A percentile compares a stretch with the other conserved stretches of the same genome.
These are phyloP conservation scores for Oreochromis spilurus DNA, from an alignment of 2,113 vertebrate species.

Conservation along the genomic window DNA sequence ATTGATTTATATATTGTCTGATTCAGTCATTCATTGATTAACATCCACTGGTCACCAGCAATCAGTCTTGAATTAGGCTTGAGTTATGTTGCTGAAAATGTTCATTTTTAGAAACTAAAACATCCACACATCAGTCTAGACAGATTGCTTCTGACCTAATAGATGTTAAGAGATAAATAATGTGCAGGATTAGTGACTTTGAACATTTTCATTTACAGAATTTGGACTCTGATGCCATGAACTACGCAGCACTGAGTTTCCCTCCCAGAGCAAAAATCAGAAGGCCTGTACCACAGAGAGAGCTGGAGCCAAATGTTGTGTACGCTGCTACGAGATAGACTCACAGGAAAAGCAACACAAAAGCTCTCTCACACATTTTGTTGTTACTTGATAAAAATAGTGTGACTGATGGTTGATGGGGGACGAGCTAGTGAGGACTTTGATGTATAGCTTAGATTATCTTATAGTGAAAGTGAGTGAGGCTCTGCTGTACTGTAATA, in stretches of 20 bases:
- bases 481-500: fast-evolving
- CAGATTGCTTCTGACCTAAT: fast-evolving
- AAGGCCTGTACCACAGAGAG: not conserved
- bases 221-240: not conserved
- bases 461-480: fast-evolving
- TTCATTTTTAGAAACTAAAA: too few species aligned
- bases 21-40: not conserved
- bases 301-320: not conserved
- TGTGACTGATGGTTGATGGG: not conserved
- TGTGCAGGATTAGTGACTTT: fast-evolving
- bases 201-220: not conserved
- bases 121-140: fast-evolving
- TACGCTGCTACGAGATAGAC: not conserved
- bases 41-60: not conserved
- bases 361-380: fast-evolving
- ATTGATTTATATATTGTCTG: too few species aligned
- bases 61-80: too few species aligned
- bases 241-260: not conserved
- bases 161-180: not conserved
- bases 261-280: not conserved
- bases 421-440: fast-evolving
- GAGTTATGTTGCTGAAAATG: too few species aligned
- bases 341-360: fast-evolving
- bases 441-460: fast-evolving
- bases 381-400: not conserved